Percentiles rank a stretch among this genome's conserved stretches.
These are phyloP conservation scores for Torymus texanus DNA, from an alignment of 2,888 invertebrate genomes.

Conservation along the genomic window DNA sequence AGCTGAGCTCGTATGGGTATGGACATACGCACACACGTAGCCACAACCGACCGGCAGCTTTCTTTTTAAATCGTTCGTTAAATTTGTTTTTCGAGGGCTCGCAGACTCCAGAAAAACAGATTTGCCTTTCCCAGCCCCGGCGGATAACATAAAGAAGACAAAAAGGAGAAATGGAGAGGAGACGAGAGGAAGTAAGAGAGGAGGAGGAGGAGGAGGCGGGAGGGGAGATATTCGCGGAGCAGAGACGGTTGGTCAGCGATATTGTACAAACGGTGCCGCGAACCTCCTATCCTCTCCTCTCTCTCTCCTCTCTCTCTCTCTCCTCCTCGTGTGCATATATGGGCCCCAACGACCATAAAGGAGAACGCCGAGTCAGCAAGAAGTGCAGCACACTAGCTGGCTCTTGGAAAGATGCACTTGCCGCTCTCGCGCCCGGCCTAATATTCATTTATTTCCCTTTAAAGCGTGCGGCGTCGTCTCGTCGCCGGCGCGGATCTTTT, in stretches of 20 bases:
- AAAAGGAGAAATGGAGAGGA: neutral
- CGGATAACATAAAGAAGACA: conserved; percentile 26
- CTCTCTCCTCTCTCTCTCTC: neutral
- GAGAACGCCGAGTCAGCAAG: conserved; percentile 46
- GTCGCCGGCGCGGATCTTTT: conserved; percentile 8
- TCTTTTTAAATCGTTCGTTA: conserved; percentile 48
- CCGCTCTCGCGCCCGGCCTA: neutral
- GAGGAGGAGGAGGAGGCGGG: neutral
- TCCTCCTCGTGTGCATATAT: neutral
- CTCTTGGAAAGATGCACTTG: conserved; percentile 20
- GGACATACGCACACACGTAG: neutral
- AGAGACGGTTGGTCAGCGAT: conserved; percentile 31
- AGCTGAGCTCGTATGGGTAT: too few species aligned
- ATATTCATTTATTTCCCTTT: conserved; percentile 45
- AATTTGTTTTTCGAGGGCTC: conserved; percentile 34
- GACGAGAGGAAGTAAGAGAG: too few species aligned
- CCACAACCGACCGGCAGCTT: neutral
- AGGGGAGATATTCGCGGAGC: conserved; percentile 34
- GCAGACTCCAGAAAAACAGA: conserved; percentile 22
- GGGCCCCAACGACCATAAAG: neutral
- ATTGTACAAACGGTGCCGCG: conserved; percentile 35
- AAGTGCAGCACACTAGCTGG: neutral
- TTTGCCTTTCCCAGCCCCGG: neutral
- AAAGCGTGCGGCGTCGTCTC: conserved; percentile 11
- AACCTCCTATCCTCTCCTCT: neutral